Base-by-base conservation (phyloP, 1,140 invertebrate genomes). In the Neodiprion lecontei region DNA sequence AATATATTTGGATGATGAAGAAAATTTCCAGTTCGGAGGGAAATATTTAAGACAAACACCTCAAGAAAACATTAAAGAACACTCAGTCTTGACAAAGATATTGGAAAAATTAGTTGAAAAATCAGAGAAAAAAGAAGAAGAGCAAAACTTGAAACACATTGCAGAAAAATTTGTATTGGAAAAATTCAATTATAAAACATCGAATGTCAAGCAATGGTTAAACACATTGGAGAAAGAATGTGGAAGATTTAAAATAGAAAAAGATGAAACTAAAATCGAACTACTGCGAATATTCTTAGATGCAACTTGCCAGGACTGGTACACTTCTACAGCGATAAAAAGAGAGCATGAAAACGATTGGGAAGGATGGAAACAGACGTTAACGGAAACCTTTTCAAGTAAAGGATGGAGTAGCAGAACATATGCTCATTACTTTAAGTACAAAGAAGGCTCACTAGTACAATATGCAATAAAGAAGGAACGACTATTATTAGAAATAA, bases 401-500 rank as follows among this genome's bases (percentile, higher is more conserved):
- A 73, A 75, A 67, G 70, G 74, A 66, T 77, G 74, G 74, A 73
- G 48, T 40, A 28, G 12, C 67, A 48, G 49, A 28, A 73, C 5
- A 9, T 78, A 79, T 73, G 78, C 76, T 12, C 3, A 69, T 4
- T 21, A 12, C 0, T 79, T 72, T 53, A 81, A 74, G 75, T 79
- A 77, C 23, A 72, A 73, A 69, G 71, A 69, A 47, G 79, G 79
- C 0, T 75, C 76, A 66, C 67, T 79, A 14, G 9, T 78, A 28
- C 72, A 79, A 12, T 79, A 81, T 70, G 79, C 77, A 14, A 69
- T 79, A 69, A 79, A 40, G 49, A 79, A 79, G 77, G 76, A 76
- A 73, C 71, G 61, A 67, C 50, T 73, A 12, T 79, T 75, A 12
- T 76, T 76, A 61, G 75, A 78, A 7, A 74, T 75, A 28, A 67